Evolutionary conservation across 92 coral and sea anemone genomes (phyloP), one percentile per base, ranked within the genome.

Genomic region (Palythoa grandiflora): DNA sequence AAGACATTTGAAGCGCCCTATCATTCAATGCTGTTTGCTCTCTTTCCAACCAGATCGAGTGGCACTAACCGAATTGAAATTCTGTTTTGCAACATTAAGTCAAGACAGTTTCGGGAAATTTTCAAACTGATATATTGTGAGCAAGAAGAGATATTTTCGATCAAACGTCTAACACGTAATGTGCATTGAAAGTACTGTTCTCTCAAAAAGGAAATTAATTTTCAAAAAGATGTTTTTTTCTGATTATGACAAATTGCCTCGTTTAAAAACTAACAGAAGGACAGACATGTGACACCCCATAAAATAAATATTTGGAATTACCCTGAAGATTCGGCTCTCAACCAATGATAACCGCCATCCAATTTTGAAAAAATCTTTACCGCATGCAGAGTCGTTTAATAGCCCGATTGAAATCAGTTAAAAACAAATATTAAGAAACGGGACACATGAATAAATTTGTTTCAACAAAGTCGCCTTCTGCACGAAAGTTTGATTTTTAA

Each of bases 241-340:
- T 66, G 86, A 81, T 63, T 51, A 40, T 47, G 60, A 63, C 86
- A 81, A 81, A 66, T 68, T 60, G 86, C 53, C 14, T 44, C 61
- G 38, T 35, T 14, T 35, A 53, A 17, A 10, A 44, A 44, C 47
- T 81, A 74, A 81, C 86, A 81, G 74, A 16, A 66, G 11, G 44
- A 47, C 13, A 66, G 60, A 66, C 60, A 4, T 21, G 1, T 66
- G 63, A 21, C 86, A 48, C 75, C 47, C 38, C 14, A 14, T 20
- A 63, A 81, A 28, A 44, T 68, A 81, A 81, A 81, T 66, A 81
- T 68, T 81, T 65, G 20, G n/a, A 44, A 13, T 80, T 20, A 61
- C 54, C 66, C 74, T 16, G 21, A 21, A 28, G 28, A 17, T 15
- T 20, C 39, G 38, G 6, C 36, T 63, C 50, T 16, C 54, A 40